phyloP scores from a whole-genome alignment of 2,113 vertebrate species.

The Clarias macrocephalus region DNA sequence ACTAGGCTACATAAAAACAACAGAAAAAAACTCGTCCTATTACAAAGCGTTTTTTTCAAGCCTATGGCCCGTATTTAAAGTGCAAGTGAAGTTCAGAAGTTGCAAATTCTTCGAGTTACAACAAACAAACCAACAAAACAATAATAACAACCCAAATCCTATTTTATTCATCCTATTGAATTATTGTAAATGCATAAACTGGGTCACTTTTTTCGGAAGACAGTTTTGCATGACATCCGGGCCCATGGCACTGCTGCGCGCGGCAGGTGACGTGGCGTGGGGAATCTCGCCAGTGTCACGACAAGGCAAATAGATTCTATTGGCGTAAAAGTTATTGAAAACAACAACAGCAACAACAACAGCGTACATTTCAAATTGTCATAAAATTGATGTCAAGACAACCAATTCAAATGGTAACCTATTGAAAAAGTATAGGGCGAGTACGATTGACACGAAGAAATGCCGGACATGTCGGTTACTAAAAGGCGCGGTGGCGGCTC shows the following conservation, averaged over 20 bases:
- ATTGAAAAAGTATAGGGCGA: conserved; percentile 14
- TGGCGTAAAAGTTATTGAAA: conserved; percentile 66
- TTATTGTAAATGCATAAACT: conserved; percentile 60
- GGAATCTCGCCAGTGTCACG: conserved; percentile 66
- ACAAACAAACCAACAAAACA: conserved; percentile 32
- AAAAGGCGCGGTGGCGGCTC: conserved; percentile 64
- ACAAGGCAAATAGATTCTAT: conserved; percentile 65
- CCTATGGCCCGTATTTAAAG: conserved; percentile 84
- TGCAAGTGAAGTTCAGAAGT: conserved; percentile 84
- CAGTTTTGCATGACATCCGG: conserved; percentile 70
- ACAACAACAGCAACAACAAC: conserved; percentile 43
- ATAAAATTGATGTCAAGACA: conserved; percentile 28
- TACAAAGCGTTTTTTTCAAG: conserved; percentile 66
- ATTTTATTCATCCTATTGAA: conserved; percentile 34
- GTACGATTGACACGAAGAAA: conserved; percentile 65
- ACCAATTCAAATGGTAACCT: conserved; percentile 21
- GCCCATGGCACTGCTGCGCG: conserved; percentile 73
- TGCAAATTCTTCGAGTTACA: conserved; percentile 60
- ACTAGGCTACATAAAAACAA: conserved; percentile 69
- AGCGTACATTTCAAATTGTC: conserved; percentile 53
- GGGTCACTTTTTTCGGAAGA: conserved; percentile 67
- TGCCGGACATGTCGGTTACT: conserved; percentile 41
- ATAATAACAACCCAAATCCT: conserved; percentile 36
- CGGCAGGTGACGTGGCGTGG: conserved; percentile 72
- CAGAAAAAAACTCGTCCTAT: conserved; percentile 52